These are phyloP conservation scores for Junonia oenone DNA, from an alignment of 2,888 invertebrate genomes.

Conservation along the genomic window DNA sequence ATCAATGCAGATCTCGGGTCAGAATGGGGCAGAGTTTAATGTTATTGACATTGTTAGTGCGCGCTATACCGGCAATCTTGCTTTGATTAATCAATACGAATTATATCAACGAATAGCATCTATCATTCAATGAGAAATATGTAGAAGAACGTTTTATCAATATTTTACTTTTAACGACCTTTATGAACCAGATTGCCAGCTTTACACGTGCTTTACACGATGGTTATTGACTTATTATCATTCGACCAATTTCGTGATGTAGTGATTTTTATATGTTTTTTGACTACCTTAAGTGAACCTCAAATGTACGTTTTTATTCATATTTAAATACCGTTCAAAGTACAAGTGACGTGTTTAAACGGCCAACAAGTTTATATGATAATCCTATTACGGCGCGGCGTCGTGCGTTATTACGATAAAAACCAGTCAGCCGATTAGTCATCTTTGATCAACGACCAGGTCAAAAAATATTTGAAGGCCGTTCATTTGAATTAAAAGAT, in stretches of 20 bases:
- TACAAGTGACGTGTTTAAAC: background rate
- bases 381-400: background rate
- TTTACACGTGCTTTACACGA: no score
- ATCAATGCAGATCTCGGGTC: conserved; percentile 28
- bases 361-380: background rate
- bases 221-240: no score
- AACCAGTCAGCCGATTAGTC: conserved; percentile 19
- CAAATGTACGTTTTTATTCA: background rate
- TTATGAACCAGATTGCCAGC: no score
- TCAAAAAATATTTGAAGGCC: conserved; percentile 21
- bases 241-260: no score
- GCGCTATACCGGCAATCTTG: conserved; percentile 11
- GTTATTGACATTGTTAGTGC: conserved; percentile 39
- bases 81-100: background rate
- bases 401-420: conserved; percentile 6
- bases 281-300: background rate
- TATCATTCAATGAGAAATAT: background rate
- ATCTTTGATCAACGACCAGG: conserved; percentile 16
- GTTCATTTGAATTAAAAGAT: conserved; percentile 13
- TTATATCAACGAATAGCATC: background rate
- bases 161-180: no score
- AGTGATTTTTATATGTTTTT: no score
- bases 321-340: background rate
- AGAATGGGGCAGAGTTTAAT: conserved; percentile 38
- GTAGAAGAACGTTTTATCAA: background rate